Base-by-base conservation (phyloP, 2,113 vertebrate genomes). In the Marmota monax region DNA sequence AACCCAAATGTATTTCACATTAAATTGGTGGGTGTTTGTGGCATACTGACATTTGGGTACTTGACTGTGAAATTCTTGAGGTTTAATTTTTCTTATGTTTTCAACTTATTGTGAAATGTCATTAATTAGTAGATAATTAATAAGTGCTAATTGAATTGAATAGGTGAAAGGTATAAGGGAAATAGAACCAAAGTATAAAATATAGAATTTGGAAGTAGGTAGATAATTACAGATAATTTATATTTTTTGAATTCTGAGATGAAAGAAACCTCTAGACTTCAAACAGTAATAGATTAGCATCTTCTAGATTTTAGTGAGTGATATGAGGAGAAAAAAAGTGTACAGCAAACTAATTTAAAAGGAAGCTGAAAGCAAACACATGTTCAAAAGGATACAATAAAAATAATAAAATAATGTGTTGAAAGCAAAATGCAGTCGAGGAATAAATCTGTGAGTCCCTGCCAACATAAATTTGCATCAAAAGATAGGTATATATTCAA, bases 1-100 rank as follows among this genome's bases (percentile, higher is more conserved):
- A 80, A 87, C 9, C 4, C 23, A 83, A 74, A 79, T 95, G 90
- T 79, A 96, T 89, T 90, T 89, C 34, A 85, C 85, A 83, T 53
- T 90, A 96, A 90, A 84, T 42, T 53, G 4, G 84, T 73, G 7
- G 23, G 51, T 90, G 20, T 11, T 69, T 96, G 4, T 32, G 34
- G 10, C 32, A 70, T 97, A 34, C 61, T 85, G 32, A 74, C 65
- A 90, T 90, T 76, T 82, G 22, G 4, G 4, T 5, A 3, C 67
- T 32, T 53, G 11, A 77, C 8, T 84, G 4, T 56, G 63, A 63
- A 51, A 20, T 79, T 63, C 18, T 20, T 77, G 45, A 78, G 18
- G 17, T 29, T 86, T 92, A 84, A 86, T 86, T 79, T n/a, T 80
- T 67, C 67, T 85, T 85, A 4, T 73, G 17, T 23, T 94, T 51